Evolutionary conservation across 2,888 invertebrate genomes (phyloP), one percentile per base, ranked within the genome.

Genomic region (Azorinus chamasolen): DNA sequence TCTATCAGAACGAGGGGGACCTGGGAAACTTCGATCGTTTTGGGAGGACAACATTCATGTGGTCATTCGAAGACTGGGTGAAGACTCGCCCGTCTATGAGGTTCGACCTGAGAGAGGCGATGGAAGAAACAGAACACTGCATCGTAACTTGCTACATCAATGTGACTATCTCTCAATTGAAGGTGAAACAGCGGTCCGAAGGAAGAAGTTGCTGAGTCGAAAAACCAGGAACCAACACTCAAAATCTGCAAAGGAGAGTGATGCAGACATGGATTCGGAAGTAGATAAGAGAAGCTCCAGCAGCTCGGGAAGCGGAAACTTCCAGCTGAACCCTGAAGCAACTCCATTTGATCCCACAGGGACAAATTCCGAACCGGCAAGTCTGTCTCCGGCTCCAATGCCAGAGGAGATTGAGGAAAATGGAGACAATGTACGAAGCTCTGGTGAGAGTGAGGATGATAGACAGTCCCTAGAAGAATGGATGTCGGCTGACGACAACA

Each of bases 91-190:
- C 16, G 74, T 74, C 6, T 62, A 74, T 68, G 63, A 68, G 32
- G 71, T 71, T 3, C 39, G 37, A 20, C 50, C 74, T 1, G 79
- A 79, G 39, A 20, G 18, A 37, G 78, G 68, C 20, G 16, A 45
- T 4, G 73, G 64, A n/a, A 22, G 69, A 37, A 32, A 39, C 1
- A 12, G 79, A 8, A 54, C 57, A 18, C 39, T 79, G 0, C 79
- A 79, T 37, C 25, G 79, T n/a, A 79, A 79, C 39, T 41, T 69
- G 14, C 50, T 79, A 12, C 43, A 70, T 1, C 70, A 70, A 37
- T 79, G 79, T 51, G 70, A 73, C 27, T 65, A 25, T 32, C 41
- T 77, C 8, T 63, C 77, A 1, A 37, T 71, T 27, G 66, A 69
- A 37, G 37, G 51, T 16, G 24, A 59, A 37, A 32, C n/a, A 5